Base-by-base conservation (phyloP, 2,888 invertebrate genomes). In the Drosophila pullipes region DNA sequence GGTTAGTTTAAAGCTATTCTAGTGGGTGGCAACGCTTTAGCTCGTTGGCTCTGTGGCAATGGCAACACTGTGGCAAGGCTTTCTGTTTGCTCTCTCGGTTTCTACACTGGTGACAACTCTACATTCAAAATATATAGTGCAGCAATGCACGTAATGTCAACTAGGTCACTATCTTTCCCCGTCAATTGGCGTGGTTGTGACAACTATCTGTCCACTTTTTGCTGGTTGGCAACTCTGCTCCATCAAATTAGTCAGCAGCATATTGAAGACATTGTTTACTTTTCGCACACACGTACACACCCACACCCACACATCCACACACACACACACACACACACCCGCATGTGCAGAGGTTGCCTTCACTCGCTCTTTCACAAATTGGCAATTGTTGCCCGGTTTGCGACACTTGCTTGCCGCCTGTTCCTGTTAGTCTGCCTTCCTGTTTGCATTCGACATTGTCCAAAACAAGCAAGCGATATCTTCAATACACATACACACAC, bases 361-460 rank as follows among this genome's bases (percentile, higher is more conserved):
- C 41, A 35, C 49, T 57, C 44, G 22, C 49, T 50, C 53, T 68
- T n/a, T 39, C 39, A 39, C 57, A 68, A 81, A 78, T 85, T 72
- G 83, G 69, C 83, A 72, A 81, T 82, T 66, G 76, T 57, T 68
- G 67, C 77, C 66, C 74, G 74, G 74, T 69, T 74, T 71, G 70
- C 79, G 85, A 74, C 82, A 86, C 78, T 83, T 87, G 77, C 75
- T 55, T 58, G 76, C 61, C 65, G 69, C 35, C 64, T 50, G 49
- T 30, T 61, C 22, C 57, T 59, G 66, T 69, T 63, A 52, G 57
- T 62, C 81, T 47, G 30, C 59, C 55, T 55, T 55, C 55, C 64
- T 69, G 64, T 79, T 82, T 82, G 85, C 85, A 78, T 82, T 71
- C 85, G 54, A 85, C 89, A 89, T 81, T 84, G 81, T 74, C 78